Evolutionary conservation across 1,140 invertebrate genomes (phyloP), one percentile per base, ranked within the genome.

Genomic region (Drepana arcuata): DNA sequence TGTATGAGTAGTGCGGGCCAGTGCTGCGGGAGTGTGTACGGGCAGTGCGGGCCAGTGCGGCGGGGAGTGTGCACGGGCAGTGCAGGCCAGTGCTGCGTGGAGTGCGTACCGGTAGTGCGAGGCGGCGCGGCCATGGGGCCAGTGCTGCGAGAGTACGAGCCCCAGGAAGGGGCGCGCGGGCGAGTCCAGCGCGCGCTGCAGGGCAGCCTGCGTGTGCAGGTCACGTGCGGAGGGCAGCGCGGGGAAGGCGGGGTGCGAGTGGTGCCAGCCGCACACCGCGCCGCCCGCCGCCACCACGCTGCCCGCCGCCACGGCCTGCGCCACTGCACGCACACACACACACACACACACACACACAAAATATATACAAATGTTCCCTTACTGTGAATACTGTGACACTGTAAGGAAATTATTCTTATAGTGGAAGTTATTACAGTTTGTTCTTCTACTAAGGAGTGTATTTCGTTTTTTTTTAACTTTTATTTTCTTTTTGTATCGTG

Each of bases 191-290:
- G 65, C 65, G 9, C 24, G 33, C 61, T 84, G 82, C 40, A 83
- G 48, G 25, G 55, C 57, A 14, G 47, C 51, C 59, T 84, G 82
- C 29, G 67, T 51, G 44, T 45, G 38, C 44, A 83, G 55, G 60
- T 84, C 82, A 12, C 41, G 57, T 10, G 47, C 57, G 0, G 79
- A 83, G 0, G 82, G 82, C 31, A 52, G 34, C 0, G 75, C 44
- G 3, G 71, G 59, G 63, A 79, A 83, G n/a, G 36, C 14, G 2
- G 81, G 81, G 57, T 84, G 81, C 34, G 77, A 82, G 69, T 84
- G 81, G 60, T 82, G 74, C 81, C 81, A 84, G 12, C 69, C 81
- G 36, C 57, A 57, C 30, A 66, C 65, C 12, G 34, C 23, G 27
- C 44, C 34, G 4, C 63, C 67, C 2, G n/a, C 34, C 7, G 14